Base-by-base conservation (phyloP, 1,140 invertebrate species). In the Brachionus sp. region DNA sequence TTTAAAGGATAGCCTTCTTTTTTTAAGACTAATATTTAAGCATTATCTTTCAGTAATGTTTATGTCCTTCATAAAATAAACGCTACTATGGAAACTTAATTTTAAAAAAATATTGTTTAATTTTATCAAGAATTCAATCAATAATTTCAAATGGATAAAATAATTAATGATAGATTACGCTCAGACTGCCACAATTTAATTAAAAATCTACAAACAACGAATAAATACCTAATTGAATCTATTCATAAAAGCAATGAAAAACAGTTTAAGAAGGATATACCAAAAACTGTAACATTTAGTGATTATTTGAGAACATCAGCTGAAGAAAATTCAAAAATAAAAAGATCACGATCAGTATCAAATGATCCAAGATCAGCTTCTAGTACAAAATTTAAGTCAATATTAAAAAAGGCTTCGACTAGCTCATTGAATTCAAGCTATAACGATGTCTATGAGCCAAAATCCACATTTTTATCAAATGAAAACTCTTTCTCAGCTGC, bases 281-380 rank as follows among this genome's bases (percentile, higher is more conserved):
- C 70, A 46, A 75, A 75, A 75, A 75, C 42, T 6, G 70, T 75
- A 3, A 46, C 70, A 35, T 75, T 75, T 29, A 13, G 39, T 46
- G 42, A 75, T n/a, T 75, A 75, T 46, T 75, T 75, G 25, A 75
- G 70, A 46, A 29, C 70, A 29, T 35, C 70, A 25, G 25, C n/a
- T 25, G 37, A 46, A 23, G 25, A 29, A 19, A 5, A 5, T 73
- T 4, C 7, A 23, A 23, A 7, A 35, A 37, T 13, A 23, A 73
- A 12, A 39, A 37, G 68, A 44, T 35, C 42, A 9, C 19, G 70
- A 46, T 75, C 70, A 46, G n/a, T n/a, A 2, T 75, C 70, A 4
- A 70, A 23, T 39, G 66, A 70, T 37, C 66, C 66, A 16, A 70
- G 66, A 37, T 16, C 9, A 46, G 4, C 39, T 25, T 9, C 19